Evolutionary conservation across 2,113 vertebrate genomes (phyloP).

Genomic region (Rhodinocichla rosea): DNA sequence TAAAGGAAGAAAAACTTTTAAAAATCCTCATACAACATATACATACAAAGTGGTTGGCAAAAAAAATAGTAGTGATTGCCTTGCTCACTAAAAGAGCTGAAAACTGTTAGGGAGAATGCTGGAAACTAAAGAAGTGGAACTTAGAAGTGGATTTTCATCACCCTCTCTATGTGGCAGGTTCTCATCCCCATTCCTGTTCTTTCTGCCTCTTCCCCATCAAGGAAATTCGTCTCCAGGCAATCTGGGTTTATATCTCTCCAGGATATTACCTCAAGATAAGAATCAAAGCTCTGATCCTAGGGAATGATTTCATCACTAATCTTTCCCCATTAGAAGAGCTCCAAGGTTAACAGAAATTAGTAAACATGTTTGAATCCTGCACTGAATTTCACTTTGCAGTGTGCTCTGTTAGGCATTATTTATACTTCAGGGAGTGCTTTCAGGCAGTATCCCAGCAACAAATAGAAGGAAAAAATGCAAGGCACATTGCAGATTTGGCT

Average conservation of each 20-base stretch:
- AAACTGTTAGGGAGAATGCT: neutral
- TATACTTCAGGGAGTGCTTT: slow-evolving; percentile 48
- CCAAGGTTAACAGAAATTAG: slow-evolving; percentile 47
- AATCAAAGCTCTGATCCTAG: slow-evolving; percentile 10
- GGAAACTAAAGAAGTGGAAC: neutral
- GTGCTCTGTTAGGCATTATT: slow-evolving; percentile 23
- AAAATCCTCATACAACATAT: neutral
- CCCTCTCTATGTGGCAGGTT: neutral
- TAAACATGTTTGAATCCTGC: slow-evolving; percentile 1
- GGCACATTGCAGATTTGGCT: slow-evolving; percentile 38
- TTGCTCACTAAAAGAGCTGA: neutral
- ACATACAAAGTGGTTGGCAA: neutral
- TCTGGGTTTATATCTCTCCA: slow-evolving; percentile 6
- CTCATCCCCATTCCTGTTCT: neutral
- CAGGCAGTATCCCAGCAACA: slow-evolving; percentile 60
- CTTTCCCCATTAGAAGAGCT: slow-evolving; percentile 2
- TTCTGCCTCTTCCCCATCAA: neutral
- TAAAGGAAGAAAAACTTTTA: neutral
- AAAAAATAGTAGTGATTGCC: neutral
- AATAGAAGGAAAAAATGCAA: slow-evolving; percentile 17
- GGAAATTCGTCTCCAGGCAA: neutral
- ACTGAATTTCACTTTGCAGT: neutral
- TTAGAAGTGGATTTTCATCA: neutral
- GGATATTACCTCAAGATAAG: slow-evolving; percentile 41
- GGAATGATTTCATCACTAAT: slow-evolving; percentile 10